Percentiles rank a stretch among this genome's conserved stretches.
Conservation (phyloP, 2,888 invertebrate species). For the Nomada ruficornis region DNA sequence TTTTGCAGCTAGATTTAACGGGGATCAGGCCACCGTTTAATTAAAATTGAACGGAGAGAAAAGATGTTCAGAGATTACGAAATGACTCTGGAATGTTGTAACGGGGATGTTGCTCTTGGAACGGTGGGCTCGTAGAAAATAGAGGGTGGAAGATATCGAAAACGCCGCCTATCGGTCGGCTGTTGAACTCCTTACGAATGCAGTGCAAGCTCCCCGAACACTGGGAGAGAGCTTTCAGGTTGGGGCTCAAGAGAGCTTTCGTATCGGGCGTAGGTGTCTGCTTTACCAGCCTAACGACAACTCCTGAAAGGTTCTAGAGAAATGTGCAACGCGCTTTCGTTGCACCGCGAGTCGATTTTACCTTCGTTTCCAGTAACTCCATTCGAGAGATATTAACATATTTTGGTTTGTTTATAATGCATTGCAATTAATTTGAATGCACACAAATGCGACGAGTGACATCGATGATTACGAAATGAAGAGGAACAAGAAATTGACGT, state of each 20-base stretch:
- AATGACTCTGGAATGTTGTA: neutral
- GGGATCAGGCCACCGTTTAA: neutral
- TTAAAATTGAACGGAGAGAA: constrained; percentile 14
- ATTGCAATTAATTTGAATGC: neutral
- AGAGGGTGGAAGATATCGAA: constrained; percentile 2
- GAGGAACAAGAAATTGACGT: too few relatives aligned
- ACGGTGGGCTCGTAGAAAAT: too few relatives aligned
- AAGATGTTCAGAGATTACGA: neutral
- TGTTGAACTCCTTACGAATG: neutral
- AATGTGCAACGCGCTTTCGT: neutral
- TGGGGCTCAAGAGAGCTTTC: constrained; percentile 11
- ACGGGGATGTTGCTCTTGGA: neutral
- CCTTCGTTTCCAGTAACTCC: neutral
- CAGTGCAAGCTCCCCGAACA: neutral
- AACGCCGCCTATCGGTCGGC: constrained; percentile 36
- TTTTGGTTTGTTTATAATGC: neutral
- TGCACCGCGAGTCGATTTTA: neutral
- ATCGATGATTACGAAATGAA: too few relatives aligned
- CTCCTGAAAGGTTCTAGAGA: neutral
- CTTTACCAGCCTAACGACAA: constrained; percentile 30
- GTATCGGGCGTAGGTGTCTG: constrained; percentile 16
- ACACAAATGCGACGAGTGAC: neutral
- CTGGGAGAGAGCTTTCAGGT: neutral
- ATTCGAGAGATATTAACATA: too few relatives aligned
- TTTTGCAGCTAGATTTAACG: neutral